Base-by-base conservation (phyloP, 2,888 invertebrate genomes). In the Myopa tessellatipennis region DNA sequence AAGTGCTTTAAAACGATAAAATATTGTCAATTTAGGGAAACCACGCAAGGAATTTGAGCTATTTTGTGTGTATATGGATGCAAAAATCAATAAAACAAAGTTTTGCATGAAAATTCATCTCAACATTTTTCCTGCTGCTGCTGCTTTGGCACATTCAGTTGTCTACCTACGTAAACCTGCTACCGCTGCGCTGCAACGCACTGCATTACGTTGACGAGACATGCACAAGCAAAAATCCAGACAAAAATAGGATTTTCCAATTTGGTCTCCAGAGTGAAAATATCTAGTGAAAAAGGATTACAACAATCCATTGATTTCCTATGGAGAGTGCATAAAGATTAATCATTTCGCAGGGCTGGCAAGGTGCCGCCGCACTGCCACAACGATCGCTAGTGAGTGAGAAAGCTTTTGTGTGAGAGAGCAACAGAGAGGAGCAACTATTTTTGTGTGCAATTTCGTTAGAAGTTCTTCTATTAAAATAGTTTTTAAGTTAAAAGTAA, bases 121-220 rank as follows among this genome's bases (percentile, higher is more conserved):
- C 68, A 77, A 55, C 68, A 69, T 75, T 79, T 74, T 77, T 78
- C 58, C 76, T 78, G 73, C 67, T 72, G 73, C 72, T 73, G 34
- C 73, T 76, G 71, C 77, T 79, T 79, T 80, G 78, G 78, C 74
- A 74, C 78, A 80, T 81, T 82, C 80, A 81, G 81, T 82, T 82
- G 78, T 82, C 79, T 83, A 80, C 77, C 80, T 79, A 82, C 80
- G 74, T 70, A 78, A 71, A 78, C 72, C 74, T 79, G 71, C 77
- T 63, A 70, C 52, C 52, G 68, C 78, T 72, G 74, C 77, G 74
- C 68, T 70, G 76, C 78, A 74, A 36, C 71, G 16, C 63, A 60
- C 74, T 50, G 70, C 61, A 26, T 58, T 73, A n/a, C 65, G 52
- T 74, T 74, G 63, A 14, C 50, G 45, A 60, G 34, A 55, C 8